Base-by-base conservation (phyloP, 1,140 invertebrate genomes). In the Periplaneta americana region DNA sequence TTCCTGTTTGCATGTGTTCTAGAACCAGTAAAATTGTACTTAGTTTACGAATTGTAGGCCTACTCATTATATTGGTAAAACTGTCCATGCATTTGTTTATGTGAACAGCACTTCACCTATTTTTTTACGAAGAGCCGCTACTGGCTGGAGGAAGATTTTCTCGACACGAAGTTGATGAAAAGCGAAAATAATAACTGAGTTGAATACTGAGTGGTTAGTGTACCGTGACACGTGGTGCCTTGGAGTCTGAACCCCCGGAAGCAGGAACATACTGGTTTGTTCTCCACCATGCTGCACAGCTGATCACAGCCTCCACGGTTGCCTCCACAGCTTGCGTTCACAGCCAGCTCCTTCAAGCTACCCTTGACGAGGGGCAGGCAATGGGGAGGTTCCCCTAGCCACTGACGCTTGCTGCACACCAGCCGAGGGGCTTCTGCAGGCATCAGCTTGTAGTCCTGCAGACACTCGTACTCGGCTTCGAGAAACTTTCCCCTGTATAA, bases 391-490 rank as follows among this genome's bases (percentile, higher is more conserved):
- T 86, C 84, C 18, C 88, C 88, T 77, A 88, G 80, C 88, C 88
- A 89, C 74, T 86, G 84, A 31, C 87, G 86, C 83, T 87, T 85
- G 82, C 85, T 87, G 82, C 88, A 89, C 22, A 88, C 77, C 74
- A 89, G 81, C 76, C 87, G 85, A 74, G 81, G 87, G 31, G 82
- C 83, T 39, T 85, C 84, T 48, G 83, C 84, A 37, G 66, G 28
- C 32, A 66, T 84, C 86, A 89, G 85, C 81, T 84, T 84, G 81
- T 84, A 88, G 1, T 87, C 87, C 10, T 85, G 84, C 31, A 85
- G 86, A 75, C 88, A 89, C 82, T 88, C 87, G 83, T 89, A 89
- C 81, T 89, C 86, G 2, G 88, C 88, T 81, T 89, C 88, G 48
- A 89, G 83, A n/a, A n/a, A 66, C 13, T 66, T 66, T 8, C 48